Percentiles rank a stretch among this genome's conserved stretches.
phyloP scores from a whole-genome alignment of 2,113 vertebrate species.

The Hemiprocne comata region DNA sequence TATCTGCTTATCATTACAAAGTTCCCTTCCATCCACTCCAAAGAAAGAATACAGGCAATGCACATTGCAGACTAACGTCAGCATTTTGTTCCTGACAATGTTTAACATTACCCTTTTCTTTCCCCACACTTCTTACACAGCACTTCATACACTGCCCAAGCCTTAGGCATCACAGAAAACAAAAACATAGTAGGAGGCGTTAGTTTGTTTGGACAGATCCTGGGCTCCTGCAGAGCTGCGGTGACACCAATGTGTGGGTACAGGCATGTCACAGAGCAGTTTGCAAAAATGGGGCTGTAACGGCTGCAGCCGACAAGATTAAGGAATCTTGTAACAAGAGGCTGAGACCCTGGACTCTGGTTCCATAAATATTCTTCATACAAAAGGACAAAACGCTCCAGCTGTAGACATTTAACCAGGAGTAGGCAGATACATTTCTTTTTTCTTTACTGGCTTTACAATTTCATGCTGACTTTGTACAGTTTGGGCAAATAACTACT shows the following conservation, averaged over 20 bases:
- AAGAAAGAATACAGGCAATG: background rate
- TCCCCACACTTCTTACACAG: background rate
- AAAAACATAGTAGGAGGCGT: background rate
- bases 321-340: background rate
- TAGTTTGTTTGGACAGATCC: background rate
- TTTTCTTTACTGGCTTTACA: background rate
- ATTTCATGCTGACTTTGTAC: background rate
- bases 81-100: background rate
- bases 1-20: background rate
- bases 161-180: rapidly evolving
- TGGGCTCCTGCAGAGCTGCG: background rate
- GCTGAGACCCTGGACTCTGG: background rate
- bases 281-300: background rate
- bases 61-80: background rate
- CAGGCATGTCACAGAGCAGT: background rate
- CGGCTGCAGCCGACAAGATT: background rate
- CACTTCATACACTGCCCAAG: rapidly evolving
- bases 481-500: background rate
- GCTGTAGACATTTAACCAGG: background rate
- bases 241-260: background rate
- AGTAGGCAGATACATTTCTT: background rate
- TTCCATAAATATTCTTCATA: background rate
- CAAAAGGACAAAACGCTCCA: background rate
- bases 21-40: background rate
- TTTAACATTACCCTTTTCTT: background rate